These are phyloP conservation scores for Corythornis vintsioides DNA, from an alignment of 2,113 vertebrate species.

Conservation along the genomic window DNA sequence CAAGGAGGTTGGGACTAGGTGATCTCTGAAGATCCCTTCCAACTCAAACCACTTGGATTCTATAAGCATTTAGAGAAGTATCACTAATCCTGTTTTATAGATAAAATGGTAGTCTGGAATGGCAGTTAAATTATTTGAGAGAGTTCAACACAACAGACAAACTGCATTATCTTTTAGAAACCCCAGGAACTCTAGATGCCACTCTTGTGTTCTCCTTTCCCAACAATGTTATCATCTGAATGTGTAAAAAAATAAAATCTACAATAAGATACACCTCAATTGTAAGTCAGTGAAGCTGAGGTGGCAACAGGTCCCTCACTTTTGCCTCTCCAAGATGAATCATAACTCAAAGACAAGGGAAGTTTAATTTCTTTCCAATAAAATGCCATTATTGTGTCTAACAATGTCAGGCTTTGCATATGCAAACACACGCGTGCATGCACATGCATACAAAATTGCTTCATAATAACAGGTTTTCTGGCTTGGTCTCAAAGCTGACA, in stretches of 20 bases:
- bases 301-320: neutral
- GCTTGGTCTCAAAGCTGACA: neutral
- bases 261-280: neutral
- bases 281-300: neutral
- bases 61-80: neutral
- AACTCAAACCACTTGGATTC: neutral
- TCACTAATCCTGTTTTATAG: neutral
- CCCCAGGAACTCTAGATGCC: neutral
- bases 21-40: neutral
- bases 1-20: neutral
- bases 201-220: neutral
- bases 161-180: neutral
- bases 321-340: neutral
- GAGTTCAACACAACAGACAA: neutral
- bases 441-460: neutral
- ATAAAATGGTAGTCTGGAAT: neutral
- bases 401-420: neutral
- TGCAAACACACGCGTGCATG: rapidly evolving
- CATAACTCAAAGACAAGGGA: neutral
- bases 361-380: slow-evolving; percentile 3
- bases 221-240: neutral
- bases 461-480: neutral
- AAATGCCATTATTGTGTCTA: neutral
- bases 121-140: neutral
- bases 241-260: neutral